These are phyloP conservation scores for Muscicapa adusta DNA, from an alignment of 2,113 vertebrate genomes.

Conservation along the genomic window DNA sequence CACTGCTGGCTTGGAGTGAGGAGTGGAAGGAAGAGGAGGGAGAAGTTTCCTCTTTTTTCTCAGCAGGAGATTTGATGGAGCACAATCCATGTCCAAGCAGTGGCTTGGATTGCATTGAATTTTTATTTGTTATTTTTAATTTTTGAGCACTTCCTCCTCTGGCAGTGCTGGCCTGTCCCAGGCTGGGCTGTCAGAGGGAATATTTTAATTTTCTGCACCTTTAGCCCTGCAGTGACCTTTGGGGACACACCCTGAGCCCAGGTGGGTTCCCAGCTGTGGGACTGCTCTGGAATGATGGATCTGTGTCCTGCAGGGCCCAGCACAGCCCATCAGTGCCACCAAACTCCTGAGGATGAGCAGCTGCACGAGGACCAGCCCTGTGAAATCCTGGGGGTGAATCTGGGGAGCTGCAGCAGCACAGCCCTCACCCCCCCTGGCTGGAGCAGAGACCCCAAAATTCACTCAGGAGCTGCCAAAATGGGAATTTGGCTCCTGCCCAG, in stretches of 20 bases:
- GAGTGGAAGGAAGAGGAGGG: background rate
- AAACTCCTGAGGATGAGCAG: accelerated
- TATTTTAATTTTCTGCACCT: background rate
- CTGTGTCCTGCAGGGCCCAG: background rate
- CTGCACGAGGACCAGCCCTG: accelerated
- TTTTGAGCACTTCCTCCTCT: background rate
- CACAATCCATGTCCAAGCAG: accelerated
- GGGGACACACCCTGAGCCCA: accelerated
- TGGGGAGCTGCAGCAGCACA: too few species aligned
- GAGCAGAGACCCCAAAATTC: background rate
- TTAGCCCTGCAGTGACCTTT: background rate
- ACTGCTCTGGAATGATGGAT: background rate
- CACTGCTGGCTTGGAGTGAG: background rate
- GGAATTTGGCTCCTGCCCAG: background rate
- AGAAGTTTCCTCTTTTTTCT: background rate
- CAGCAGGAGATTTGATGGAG: background rate
- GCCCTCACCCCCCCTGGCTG: too few species aligned
- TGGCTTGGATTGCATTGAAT: background rate
- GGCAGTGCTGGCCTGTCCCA: background rate
- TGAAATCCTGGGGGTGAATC: accelerated
- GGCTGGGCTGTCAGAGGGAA: background rate
- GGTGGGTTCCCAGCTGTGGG: background rate
- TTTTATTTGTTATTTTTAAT: background rate
- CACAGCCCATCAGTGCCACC: background rate
- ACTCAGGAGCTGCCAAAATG: background rate